Evolutionary conservation across 1,140 invertebrate genomes (phyloP), one percentile per base, ranked within the genome.

Genomic region (Brevipalpus yothersi): DNA sequence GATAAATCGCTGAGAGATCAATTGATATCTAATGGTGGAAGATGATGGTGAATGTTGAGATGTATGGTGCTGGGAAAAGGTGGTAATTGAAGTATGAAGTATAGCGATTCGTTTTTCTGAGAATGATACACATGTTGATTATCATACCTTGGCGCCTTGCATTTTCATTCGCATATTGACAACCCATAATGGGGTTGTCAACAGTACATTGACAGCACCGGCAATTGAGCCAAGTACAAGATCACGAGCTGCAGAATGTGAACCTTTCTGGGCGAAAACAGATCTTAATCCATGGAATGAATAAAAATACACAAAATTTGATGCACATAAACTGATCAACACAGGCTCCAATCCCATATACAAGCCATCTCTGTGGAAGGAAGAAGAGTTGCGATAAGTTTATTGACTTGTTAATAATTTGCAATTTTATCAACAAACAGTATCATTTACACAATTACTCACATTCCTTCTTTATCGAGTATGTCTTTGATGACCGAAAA

Each of bases 261-360:
- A 70, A 56, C 10, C 70, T 64, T 40, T 66, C 61, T 62, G 64
- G 2, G 56, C 63, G 4, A 69, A 60, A n/a, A 80, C 61, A 53
- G 75, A 72, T 69, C 86, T 82, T 9, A 91, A 71, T 4, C 81
- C 81, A 72, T 91, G 87, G 69, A 89, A 91, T 63, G 84, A 78
- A 69, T 91, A 92, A 67, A 91, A 91, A 70, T 91, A 91, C 15
- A 92, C 82, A 74, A 91, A 91, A 72, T 89, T 90, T 54, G 86
- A 90, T 55, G 80, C 79, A 66, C 83, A 88, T 0, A 90, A 69
- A 62, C 82, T 84, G 64, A 84, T 78, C 7, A 92, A 72, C 15
- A 89, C 84, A 10, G 87, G 86, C 15, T 79, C 72, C 17, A 89
- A 74, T 2, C 87, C 87, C 66, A 82, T 73, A 69, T 91, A 92